Percentiles rank a stretch among this genome's conserved stretches.
phyloP scores from a whole-genome alignment of 1,140 invertebrate species.

The Eriosoma lanigerum region DNA sequence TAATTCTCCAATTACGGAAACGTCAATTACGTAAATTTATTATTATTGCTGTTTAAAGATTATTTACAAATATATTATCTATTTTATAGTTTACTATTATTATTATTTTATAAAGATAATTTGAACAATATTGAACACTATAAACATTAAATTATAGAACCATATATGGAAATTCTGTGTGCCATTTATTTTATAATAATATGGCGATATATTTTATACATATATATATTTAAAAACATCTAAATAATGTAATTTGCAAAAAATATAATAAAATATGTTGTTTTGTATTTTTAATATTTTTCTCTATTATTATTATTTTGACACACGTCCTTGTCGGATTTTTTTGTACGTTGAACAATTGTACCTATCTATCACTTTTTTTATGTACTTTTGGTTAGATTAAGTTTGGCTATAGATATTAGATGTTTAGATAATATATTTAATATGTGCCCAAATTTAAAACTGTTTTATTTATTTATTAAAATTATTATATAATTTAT shows the following conservation, averaged over 20 bases:
- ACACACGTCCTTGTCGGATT: slow-evolving; percentile 24
- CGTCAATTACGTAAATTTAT: neutral
- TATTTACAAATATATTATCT: too few species aligned
- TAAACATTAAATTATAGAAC: neutral
- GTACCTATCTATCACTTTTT: too few species aligned
- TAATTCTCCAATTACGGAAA: neutral
- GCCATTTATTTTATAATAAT: neutral
- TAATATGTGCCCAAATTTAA: too few species aligned
- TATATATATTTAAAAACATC: too few species aligned
- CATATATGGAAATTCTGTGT: neutral
- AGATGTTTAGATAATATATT: too few species aligned
- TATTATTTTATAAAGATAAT: neutral
- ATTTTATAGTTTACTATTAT: neutral
- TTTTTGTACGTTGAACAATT: neutral
- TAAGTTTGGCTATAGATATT: too few species aligned
- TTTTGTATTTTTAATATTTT: neutral
- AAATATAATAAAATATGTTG: neutral
- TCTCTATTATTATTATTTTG: neutral
- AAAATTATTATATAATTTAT: too few species aligned
- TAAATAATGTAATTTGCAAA: too few species aligned
- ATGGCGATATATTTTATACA: neutral
- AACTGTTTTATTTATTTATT: too few species aligned
- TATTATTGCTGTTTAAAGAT: too few species aligned
- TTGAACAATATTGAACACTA: slow-evolving; percentile 1
- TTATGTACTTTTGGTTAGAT: too few species aligned